Base-by-base conservation (phyloP, 1,140 invertebrate genomes). In the Chrysoperla carnea region DNA sequence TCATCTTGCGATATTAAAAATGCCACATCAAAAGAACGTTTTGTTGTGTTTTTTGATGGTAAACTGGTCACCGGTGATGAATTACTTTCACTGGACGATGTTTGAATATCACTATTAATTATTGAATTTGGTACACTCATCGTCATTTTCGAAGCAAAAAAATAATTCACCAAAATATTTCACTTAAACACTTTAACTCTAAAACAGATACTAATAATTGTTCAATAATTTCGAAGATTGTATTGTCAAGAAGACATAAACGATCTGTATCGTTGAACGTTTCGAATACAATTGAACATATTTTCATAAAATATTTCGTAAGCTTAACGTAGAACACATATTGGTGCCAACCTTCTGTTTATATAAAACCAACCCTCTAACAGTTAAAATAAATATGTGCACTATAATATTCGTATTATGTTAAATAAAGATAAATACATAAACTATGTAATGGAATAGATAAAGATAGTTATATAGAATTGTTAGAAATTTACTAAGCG, bases 1-100 rank as follows among this genome's bases (percentile, higher is more conserved):
- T 87, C 84, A 49, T 86, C 84, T 2, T 84, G 84, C 51, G 84
- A 79, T 63, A 88, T 85, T 5, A 90, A 60, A 47, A 89, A 89
- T 1, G 85, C 85, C 0, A 90, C 84, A 54, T 90, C 84, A 51
- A 89, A 89, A 8, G 83, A 81, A 11, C 85, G 62, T 50, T 88
- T 88, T 14, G 70, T 61, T 6, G 64, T 57, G 6, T 62, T 27
- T 41, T 50, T 48, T 6, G 37, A 36, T 28, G 38, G 15, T 27
- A 17, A 17, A 15, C 31, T 33, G 8, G 31, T 33, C n/a, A 33
- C 31, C 8, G 31, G 8, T 12, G 31, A 33, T 33, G 8, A 9
- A 33, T 23, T 23, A 23, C 5, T 23, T 23, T 5, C 17, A 23
- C 17, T 23, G 17, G 17, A 23, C 5, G 17, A 23, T 23, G 2